phyloP scores from a whole-genome alignment of 2,113 vertebrate genomes.

The Phrynosoma blainvillii region DNA sequence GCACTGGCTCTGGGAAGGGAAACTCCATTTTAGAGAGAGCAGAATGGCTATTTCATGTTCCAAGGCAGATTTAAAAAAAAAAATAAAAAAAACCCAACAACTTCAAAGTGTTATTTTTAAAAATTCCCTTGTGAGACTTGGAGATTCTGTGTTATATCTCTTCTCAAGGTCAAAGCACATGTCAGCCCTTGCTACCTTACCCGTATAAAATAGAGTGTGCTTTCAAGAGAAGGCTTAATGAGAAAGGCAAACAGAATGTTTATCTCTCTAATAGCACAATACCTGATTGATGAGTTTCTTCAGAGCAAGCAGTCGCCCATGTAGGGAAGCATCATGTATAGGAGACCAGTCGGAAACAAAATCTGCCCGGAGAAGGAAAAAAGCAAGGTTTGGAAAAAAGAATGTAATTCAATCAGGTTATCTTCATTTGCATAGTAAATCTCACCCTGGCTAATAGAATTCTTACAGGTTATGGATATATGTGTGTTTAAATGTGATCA shows the following conservation, averaged over 20 bases:
- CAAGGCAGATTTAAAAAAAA: not conserved
- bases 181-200: constrained; percentile 6
- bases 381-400: constrained; percentile 16
- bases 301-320: constrained; percentile 80
- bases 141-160: not conserved
- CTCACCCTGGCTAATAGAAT: not conserved
- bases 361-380: constrained; percentile 62
- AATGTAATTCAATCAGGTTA: not conserved
- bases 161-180: accelerated
- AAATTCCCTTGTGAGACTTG: accelerated
- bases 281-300: constrained; percentile 85
- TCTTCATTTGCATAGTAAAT: constrained; percentile 16
- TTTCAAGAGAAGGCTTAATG: constrained; percentile 3
- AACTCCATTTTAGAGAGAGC: not conserved
- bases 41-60: not conserved
- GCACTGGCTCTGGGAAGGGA: not conserved
- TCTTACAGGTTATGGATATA: not conserved
- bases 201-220: not conserved
- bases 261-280: not conserved
- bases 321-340: constrained; percentile 86
- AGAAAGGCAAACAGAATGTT: constrained; percentile 29
- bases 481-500: constrained; percentile 2
- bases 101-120: not conserved
- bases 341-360: constrained; percentile 87
- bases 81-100: no score